Evolutionary conservation across 2,797 vertebrate genomes (phyloP).

Genomic region (Micropoecilia bifurca): DNA sequence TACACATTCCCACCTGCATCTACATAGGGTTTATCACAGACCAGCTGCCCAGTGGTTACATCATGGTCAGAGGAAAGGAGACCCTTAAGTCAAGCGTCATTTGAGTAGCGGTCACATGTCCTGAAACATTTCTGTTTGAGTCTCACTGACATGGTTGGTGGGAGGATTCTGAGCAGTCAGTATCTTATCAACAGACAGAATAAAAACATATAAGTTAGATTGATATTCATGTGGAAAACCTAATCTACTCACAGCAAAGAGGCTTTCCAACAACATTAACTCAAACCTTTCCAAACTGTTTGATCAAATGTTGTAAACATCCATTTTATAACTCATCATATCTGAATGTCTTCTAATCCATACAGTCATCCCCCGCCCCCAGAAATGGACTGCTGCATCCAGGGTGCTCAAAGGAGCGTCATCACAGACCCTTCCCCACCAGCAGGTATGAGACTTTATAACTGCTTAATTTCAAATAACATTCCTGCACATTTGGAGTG

Average conservation of each 20-base stretch:
- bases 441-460: too few species aligned
- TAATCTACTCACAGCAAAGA: not conserved
- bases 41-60: constrained; percentile 19
- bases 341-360: not conserved
- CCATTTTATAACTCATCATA: not conserved
- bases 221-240: too few species aligned
- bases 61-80: constrained; percentile 12
- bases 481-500: too few species aligned
- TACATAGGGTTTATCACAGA: constrained; percentile 13
- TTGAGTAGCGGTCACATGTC: not conserved
- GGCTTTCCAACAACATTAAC: not conserved
- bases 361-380: not conserved
- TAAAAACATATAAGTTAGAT: not conserved
- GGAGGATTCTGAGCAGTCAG: not conserved
- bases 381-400: too few species aligned
- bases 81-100: not conserved
- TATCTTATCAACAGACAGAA: not conserved
- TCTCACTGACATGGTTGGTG: not conserved
- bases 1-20: not conserved
- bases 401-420: too few species aligned
- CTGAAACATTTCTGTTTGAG: not conserved
- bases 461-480: too few species aligned
- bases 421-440: too few species aligned
- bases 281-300: not conserved
- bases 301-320: not conserved